These are phyloP conservation scores for Poecile montanus DNA, from an alignment of 2,797 vertebrate species.

Conservation along the genomic window DNA sequence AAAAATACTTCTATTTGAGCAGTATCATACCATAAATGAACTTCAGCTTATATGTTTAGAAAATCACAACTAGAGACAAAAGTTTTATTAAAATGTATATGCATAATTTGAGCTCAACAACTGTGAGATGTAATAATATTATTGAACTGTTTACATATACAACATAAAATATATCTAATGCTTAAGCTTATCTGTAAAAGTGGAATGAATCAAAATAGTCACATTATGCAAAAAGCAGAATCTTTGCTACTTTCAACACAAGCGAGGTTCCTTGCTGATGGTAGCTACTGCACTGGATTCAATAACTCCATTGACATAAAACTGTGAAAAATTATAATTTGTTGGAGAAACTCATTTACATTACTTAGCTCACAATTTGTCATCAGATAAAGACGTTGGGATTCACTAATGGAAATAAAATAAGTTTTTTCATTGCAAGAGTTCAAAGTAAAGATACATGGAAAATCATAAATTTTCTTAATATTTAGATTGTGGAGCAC, in stretches of 20 bases:
- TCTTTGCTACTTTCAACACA: not conserved
- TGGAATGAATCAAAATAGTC: not conserved
- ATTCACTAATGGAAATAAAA: not conserved
- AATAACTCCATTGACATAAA: not conserved
- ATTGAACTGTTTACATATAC: not conserved
- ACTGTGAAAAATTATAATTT: not conserved
- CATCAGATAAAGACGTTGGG: not conserved
- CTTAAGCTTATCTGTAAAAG: not conserved
- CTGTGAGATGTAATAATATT: not conserved
- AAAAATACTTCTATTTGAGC: not conserved
- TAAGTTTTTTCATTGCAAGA: not conserved
- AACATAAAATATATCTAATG: not conserved
- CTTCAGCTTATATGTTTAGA: not conserved
- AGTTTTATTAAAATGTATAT: not conserved
- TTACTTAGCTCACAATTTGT: not conserved
- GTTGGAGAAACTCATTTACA: not conserved
- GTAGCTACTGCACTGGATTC: not conserved
- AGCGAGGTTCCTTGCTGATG: not conserved
- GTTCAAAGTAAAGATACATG: not conserved
- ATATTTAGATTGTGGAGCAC: not conserved
- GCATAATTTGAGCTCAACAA: not conserved
- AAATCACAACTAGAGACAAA: not conserved
- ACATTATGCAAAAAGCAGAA: not conserved
- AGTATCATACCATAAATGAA: not conserved
- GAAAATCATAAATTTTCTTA: not conserved